Percentiles rank a stretch among this genome's conserved stretches.
Conservation (phyloP, 2,888 invertebrate genomes). For the Euphydryas editha region DNA sequence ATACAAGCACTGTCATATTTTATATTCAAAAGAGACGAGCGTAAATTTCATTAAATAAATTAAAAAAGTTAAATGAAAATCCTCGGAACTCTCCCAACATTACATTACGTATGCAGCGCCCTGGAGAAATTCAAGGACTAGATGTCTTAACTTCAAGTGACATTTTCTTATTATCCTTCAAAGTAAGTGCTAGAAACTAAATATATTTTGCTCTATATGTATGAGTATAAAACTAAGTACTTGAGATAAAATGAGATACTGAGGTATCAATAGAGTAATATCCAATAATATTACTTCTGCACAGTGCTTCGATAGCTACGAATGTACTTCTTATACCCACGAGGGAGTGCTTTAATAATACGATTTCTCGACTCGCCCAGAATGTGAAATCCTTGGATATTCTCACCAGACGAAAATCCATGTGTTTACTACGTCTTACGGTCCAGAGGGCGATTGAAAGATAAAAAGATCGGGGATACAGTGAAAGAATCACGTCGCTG, state of each 20-base stretch:
- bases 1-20: constrained; percentile 24
- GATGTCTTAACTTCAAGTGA: constrained; percentile 49
- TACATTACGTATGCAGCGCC: constrained; percentile 58
- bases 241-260: not conserved
- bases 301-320: constrained; percentile 44
- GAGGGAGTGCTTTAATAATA: constrained; percentile 66
- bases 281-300: constrained; percentile 43
- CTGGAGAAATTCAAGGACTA: constrained; percentile 53
- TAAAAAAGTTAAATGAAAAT: constrained; percentile 58
- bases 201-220: not conserved
- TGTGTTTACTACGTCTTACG: constrained; percentile 64
- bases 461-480: constrained; percentile 73
- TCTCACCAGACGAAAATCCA: constrained; percentile 69
- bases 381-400: constrained; percentile 71
- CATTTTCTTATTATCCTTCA: constrained; percentile 47
- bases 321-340: constrained; percentile 55
- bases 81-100: constrained; percentile 48
- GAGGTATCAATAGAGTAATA: constrained; percentile 37
- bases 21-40: constrained; percentile 35
- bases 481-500: constrained; percentile 73
- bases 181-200: not conserved
- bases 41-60: constrained; percentile 52
- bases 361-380: constrained; percentile 68
- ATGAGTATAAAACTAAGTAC: not conserved
- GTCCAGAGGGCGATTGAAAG: constrained; percentile 52